Base-by-base conservation (phyloP, 2,797 vertebrate genomes). In the Carapus acus region DNA sequence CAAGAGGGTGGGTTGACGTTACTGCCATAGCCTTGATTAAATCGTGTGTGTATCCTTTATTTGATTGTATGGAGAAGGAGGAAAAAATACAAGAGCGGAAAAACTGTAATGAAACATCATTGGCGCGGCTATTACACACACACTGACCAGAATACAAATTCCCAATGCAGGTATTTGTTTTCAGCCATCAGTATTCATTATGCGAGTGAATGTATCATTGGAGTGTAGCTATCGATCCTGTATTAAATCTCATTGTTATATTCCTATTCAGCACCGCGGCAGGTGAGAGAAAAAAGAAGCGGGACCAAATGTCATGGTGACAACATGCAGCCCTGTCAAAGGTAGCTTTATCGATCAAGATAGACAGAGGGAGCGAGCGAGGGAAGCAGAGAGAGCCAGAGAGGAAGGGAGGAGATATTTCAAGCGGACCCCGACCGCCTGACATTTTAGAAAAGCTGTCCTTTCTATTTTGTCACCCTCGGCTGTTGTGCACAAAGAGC, bases 281-380 rank as follows among this genome's bases (percentile, higher is more conserved):
- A 78, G 67, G 69, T 79, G 76, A 78, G 58, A 53, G 60, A 22
- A 47, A 49, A 67, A 71, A 62, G 55, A 70, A 56, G 53, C 68
- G 79, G 71, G 82, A 81, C 78, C 80, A 84, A 87, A 86, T 86
- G 83, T 84, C 82, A 86, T 64, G 66, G 81, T 77, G 83, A 85
- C 84, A 86, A 86, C 84, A 84, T 74, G 80, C 77, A 61, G 74
- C 72, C 77, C 76, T 83, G 82, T 80, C 85, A 83, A 82, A 77
- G 85, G 80, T 72, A 82, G 81, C 80, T 78, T 80, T 84, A 87
- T 87, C 73, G 87, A 87, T 88, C 78, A 81, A 81, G 74, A 82
- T 74, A 76, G 71, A 79, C 70, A 66, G 62, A 74, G 51, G 66
- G 69, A 39, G 57, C 49, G 58, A 41, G 55, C 17, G 49, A 41